phyloP scores from a whole-genome alignment of 53 echinoderm and acorn worm species.

The Actinopyga echinites region DNA sequence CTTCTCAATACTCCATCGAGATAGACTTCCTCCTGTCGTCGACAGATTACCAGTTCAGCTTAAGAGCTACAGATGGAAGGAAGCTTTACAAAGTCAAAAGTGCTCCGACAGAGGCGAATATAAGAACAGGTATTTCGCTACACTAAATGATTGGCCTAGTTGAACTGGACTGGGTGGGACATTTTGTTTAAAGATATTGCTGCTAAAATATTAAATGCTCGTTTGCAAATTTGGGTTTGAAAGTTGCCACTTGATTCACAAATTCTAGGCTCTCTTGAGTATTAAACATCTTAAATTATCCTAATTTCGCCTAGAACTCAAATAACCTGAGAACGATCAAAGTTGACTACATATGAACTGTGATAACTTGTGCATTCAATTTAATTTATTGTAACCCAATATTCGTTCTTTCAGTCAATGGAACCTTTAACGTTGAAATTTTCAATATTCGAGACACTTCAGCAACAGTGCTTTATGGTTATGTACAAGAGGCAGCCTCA shows the following conservation, averaged over 20 bases:
- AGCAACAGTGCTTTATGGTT: not conserved
- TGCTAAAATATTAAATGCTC: too few relatives aligned
- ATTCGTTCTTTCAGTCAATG: not conserved
- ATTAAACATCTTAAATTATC: too few relatives aligned
- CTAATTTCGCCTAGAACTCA: too few relatives aligned
- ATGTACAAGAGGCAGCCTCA: not conserved
- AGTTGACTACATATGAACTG: too few relatives aligned
- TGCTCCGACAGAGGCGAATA: not conserved
- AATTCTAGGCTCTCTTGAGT: too few relatives aligned
- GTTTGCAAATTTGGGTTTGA: too few relatives aligned
- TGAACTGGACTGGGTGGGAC: too few relatives aligned
- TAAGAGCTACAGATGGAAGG: not conserved
- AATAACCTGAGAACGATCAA: too few relatives aligned
- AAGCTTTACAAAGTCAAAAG: not conserved
- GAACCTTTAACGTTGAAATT: conserved; percentile 3
- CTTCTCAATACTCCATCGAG: conserved; percentile 5
- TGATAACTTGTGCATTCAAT: not conserved
- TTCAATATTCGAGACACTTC: conserved; percentile 14
- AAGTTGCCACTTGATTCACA: too few relatives aligned
- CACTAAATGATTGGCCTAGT: too few relatives aligned
- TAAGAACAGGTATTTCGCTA: not conserved
- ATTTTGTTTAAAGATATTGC: too few relatives aligned
- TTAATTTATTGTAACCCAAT: not conserved
- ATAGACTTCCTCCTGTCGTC: conserved; percentile 14
- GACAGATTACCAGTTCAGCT: conserved; percentile 19